phyloP scores from a whole-genome alignment of 2,888 invertebrate species.

The Cheilosia grossa region DNA sequence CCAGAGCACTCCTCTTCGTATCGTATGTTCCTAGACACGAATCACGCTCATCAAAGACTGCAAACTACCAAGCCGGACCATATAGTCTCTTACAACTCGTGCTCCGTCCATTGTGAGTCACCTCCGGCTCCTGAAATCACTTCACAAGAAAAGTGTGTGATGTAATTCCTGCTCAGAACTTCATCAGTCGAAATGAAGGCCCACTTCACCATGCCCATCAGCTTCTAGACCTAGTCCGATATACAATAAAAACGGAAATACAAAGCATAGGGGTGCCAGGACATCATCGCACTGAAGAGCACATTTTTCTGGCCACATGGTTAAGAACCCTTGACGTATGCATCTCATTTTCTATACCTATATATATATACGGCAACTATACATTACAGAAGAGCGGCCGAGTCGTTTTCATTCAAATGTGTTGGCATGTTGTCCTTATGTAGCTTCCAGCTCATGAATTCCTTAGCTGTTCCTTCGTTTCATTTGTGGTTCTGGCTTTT shows the following conservation, averaged over 20 bases:
- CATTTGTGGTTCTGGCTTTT: neutral
- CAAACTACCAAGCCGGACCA: too few species aligned
- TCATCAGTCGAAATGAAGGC: neutral
- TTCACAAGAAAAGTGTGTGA: slow-evolving; percentile 14
- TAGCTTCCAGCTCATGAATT: slow-evolving; percentile 67
- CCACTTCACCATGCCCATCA: slow-evolving; percentile 26
- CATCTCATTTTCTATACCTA: slow-evolving; percentile 40
- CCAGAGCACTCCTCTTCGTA: too few species aligned
- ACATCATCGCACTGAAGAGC: slow-evolving; percentile 55
- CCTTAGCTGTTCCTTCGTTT: slow-evolving; percentile 34
- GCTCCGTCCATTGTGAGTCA: neutral
- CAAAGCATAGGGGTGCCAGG: slow-evolving; percentile 48
- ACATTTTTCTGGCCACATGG: slow-evolving; percentile 68
- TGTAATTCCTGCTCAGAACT: slow-evolving; percentile 29
- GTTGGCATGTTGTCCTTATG: slow-evolving; percentile 44
- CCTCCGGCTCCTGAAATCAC: neutral
- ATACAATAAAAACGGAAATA: slow-evolving; percentile 32
- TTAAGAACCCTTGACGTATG: slow-evolving; percentile 56
- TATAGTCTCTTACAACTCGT: too few species aligned
- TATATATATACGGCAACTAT: neutral
- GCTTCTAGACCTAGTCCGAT: slow-evolving; percentile 40
- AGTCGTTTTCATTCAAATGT: slow-evolving; percentile 34
- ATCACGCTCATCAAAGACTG: too few species aligned
- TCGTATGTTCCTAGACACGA: too few species aligned
- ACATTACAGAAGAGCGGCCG: slow-evolving; percentile 1